Base-by-base conservation (phyloP, 2,797 vertebrate genomes). In the Myotis myotis region DNA sequence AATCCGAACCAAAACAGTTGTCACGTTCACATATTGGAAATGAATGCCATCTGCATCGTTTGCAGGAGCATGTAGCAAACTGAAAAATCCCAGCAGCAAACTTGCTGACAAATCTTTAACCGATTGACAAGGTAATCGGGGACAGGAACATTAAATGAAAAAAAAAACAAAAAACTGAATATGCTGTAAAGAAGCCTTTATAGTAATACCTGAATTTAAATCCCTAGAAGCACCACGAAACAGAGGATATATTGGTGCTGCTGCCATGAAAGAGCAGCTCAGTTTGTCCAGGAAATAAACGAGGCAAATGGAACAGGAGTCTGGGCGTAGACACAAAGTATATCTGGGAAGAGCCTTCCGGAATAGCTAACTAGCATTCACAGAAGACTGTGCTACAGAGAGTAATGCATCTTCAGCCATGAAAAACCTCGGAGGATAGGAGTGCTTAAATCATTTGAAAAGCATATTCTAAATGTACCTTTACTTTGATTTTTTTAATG, bases 171-270 rank as follows among this genome's bases (percentile, higher is more conserved):
- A 41, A 23, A 72, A 57, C 20, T 30, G 9, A 79, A 47, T 15
- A 86, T 81, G 57, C 62, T 49, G n/a, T 70, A 62, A 85, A 84
- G 47, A 66, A 96, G 66, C 62, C 71, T 76, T 53, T 78, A 36
- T 51, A 20, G 28, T 51, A 33, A 71, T 62, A 17, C 71, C 79
- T 83, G 41, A 80, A 91, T 82, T 82, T 82, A 94, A 87, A 86
- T 91, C 66, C 60, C 51, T 87, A 92, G 80, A 87, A 94, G 41
- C n/a, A 23, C 41, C 87, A n/a, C 17, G 15, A 82, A 87, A 87
- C 84, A 89, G 71, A 91, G 62, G 28, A 68, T 66, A 41, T 28
- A 28, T 12, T 74, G 60, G 66, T 66, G 60, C 75, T 79, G 25
- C 71, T 80, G 72, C n/a, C 47, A 3, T 71, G 13, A 66, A 92